Evolutionary conservation across 2,113 vertebrate species (phyloP), one percentile per base, ranked within the genome.

Genomic region (Vicugna pacos): DNA sequence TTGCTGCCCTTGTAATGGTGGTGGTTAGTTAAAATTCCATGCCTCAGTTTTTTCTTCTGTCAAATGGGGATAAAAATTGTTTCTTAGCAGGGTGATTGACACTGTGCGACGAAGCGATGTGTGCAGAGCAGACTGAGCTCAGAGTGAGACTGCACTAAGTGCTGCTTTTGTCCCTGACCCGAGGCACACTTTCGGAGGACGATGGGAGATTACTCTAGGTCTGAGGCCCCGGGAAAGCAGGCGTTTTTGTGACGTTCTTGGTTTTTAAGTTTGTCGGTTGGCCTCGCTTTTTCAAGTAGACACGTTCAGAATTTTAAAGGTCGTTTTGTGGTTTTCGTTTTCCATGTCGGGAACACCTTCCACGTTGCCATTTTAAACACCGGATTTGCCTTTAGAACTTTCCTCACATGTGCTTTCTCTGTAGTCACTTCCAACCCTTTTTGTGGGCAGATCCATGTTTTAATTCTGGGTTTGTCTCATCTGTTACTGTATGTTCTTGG

Each of bases 251-350:
- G 22, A 76, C 65, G 32, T 13, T 69, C 90, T 94, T 83, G 82
- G 15, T 64, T 87, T 86, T 95, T 32, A 76, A 28, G 56, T 64
- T 72, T 83, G 52, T 86, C 54, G 26, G 10, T 86, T 64, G 28
- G 32, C 62, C 62, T 75, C 38, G 32, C 32, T 70, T 86, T 96
- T 76, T 67, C 15, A 38, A 38, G 82, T 69, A 81, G 65, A 56
- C 24, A 1, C 0, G 0, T 24, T 77, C 11, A n/a, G 42, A 89
- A 35, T 9, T 32, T 42, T 46, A 35, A 56, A 93, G 83, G 52
- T 93, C 80, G 46, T 67, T 73, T 82, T 93, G 70, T 60, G 65
- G 22, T 76, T 96, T 93, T 93, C n/a, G 35, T 42, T 42, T 65
- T 64, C 52, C 12, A 0, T 56, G 48, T 30, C 0, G 6, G 26